Evolutionary conservation across 2,888 invertebrate species (phyloP).

Genomic region (Ephialtes manifestator): DNA sequence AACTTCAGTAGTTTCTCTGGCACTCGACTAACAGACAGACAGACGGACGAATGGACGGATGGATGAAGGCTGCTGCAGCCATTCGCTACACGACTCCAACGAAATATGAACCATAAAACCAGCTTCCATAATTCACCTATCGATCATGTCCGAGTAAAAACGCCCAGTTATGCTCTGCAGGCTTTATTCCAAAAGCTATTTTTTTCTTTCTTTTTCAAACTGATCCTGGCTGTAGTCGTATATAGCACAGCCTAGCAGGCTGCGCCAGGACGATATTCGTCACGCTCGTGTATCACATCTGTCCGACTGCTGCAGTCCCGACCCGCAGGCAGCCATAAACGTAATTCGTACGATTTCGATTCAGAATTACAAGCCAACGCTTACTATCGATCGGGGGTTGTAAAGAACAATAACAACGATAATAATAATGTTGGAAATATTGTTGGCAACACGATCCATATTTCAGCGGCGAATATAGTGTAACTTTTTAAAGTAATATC

Average conservation of each 20-base stretch:
- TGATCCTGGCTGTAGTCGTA: conserved; percentile 28
- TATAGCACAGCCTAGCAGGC: conserved; percentile 27
- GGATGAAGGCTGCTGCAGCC: neutral
- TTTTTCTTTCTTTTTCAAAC: conserved; percentile 43
- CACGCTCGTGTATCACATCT: conserved; percentile 70
- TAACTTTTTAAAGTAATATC: no score
- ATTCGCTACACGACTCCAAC: conserved; percentile 1
- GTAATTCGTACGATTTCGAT: conserved; percentile 58
- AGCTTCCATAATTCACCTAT: conserved; percentile 62
- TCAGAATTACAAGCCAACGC: conserved; percentile 25
- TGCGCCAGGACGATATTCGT: conserved; percentile 65
- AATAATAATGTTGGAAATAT: neutral
- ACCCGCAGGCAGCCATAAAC: conserved; percentile 49
- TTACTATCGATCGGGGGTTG: neutral
- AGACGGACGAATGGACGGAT: neutral
- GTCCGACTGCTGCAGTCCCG: conserved; percentile 53
- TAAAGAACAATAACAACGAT: neutral
- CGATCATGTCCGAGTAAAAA: conserved; percentile 51
- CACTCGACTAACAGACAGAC: neutral
- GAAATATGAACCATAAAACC: conserved; percentile 36
- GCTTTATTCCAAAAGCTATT: conserved; percentile 38
- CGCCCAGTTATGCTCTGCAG: conserved; percentile 47
- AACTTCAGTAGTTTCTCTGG: neutral
- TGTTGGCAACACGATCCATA: no score
- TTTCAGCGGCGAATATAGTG: no score